Conservation (phyloP, 2,888 invertebrate genomes). For the Eupithecia inturbata region DNA sequence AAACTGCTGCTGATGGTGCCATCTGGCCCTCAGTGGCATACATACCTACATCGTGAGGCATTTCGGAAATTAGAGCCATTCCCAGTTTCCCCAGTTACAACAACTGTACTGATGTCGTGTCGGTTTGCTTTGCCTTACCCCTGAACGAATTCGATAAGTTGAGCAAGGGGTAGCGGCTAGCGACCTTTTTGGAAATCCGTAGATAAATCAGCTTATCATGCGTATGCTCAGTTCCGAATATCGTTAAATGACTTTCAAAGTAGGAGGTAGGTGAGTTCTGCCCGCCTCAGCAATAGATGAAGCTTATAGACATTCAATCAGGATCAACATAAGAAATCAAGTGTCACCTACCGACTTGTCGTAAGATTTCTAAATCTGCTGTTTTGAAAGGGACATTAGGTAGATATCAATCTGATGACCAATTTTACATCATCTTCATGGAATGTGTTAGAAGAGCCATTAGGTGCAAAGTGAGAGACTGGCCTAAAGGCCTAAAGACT, state of each 20-base stretch:
- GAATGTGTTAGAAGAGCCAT: constrained; percentile 1
- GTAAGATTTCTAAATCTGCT: neutral
- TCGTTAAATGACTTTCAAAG: neutral
- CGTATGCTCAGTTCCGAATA: neutral
- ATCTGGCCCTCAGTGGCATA: neutral
- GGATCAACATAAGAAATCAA: neutral
- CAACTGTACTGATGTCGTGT: neutral
- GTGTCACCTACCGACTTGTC: neutral
- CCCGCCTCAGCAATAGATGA: neutral
- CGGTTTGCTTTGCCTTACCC: neutral
- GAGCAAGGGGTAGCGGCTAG: neutral
- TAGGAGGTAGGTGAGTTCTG: neutral
- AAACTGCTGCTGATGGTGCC: constrained; percentile 1
- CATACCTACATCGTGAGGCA: neutral
- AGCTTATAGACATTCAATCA: neutral
- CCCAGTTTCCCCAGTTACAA: neutral
- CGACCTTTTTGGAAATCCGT: neutral
- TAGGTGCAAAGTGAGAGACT: neutral
- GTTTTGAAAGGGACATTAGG: neutral
- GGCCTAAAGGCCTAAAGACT: neutral
- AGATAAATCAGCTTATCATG: neutral
- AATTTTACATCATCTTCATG: neutral
- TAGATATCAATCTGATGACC: neutral
- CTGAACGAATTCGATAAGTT: neutral
- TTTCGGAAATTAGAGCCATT: neutral